Evolutionary conservation across 2,797 vertebrate species (phyloP).

Genomic region (Pseudochaenichthys georgianus): DNA sequence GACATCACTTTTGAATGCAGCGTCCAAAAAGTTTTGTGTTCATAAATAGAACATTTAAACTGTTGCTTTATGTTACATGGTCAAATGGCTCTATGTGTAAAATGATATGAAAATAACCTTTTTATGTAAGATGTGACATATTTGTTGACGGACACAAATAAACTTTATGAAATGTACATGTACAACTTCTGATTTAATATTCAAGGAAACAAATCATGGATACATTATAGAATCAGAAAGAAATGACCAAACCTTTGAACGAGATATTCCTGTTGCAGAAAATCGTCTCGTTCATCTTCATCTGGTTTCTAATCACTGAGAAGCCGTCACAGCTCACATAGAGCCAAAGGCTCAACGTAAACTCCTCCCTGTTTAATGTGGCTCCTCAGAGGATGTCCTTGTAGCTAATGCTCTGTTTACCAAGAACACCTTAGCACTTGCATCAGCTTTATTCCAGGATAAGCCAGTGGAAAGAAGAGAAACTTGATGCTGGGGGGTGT

Average conservation of each 20-base stretch:
- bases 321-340: conserved; percentile 25
- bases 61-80: background rate
- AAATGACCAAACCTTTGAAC: background rate
- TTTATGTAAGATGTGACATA: background rate
- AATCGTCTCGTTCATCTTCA: conserved; percentile 10
- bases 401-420: conserved; percentile 48
- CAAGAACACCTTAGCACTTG: conserved; percentile 54
- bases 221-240: background rate
- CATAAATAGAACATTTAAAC: background rate
- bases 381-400: conserved; percentile 10
- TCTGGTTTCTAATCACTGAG: conserved; percentile 31
- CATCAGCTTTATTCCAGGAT: conserved; percentile 41
- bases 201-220: background rate
- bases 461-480: conserved; percentile 53
- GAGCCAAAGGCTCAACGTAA: background rate
- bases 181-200: background rate
- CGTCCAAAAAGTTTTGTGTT: too few relatives aligned
- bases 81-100: background rate
- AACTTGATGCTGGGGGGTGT: conserved; percentile 45
- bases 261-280: background rate
- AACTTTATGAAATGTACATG: background rate
- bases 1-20: too few relatives aligned
- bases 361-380: background rate
- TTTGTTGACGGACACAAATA: background rate
- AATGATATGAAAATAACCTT: background rate